Conservation (phyloP, 2,888 invertebrate genomes). For the Epistrophella euchroma region DNA sequence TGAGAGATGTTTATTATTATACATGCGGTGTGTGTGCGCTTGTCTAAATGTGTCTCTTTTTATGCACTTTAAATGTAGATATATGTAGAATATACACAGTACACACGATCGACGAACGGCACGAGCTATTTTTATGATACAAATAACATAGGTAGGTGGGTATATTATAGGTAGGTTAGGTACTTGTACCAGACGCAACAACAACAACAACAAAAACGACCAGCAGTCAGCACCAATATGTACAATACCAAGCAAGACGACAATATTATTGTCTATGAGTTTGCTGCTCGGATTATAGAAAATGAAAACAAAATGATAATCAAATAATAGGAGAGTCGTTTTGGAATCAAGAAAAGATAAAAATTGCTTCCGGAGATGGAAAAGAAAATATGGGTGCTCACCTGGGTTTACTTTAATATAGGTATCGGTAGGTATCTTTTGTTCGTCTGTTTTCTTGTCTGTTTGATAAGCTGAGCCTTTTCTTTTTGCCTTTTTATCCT, state of each 20-base stretch:
- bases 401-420: slow-evolving; percentile 60
- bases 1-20: slow-evolving; percentile 43
- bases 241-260: slow-evolving; percentile 38
- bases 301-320: slow-evolving; percentile 46
- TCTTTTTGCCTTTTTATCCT: not conserved
- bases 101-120: slow-evolving; percentile 31
- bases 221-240: not conserved
- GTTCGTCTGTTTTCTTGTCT: slow-evolving; percentile 14
- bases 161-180: not conserved
- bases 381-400: slow-evolving; percentile 41
- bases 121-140: slow-evolving; percentile 71
- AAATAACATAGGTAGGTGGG: slow-evolving; percentile 14
- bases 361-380: slow-evolving; percentile 69
- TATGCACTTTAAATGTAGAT: slow-evolving; percentile 13
- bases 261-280: slow-evolving; percentile 61
- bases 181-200: not conserved
- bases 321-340: slow-evolving; percentile 17
- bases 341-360: slow-evolving; percentile 39
- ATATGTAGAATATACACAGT: not conserved
- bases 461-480: slow-evolving; percentile 26
- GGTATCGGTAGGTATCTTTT: not conserved
- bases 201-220: not conserved
- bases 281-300: slow-evolving; percentile 24
- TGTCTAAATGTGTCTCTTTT: slow-evolving; percentile 58
- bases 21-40: slow-evolving; percentile 48